These are phyloP conservation scores for Scophthalmus maximus DNA, from an alignment of 2,113 vertebrate species.

Conservation along the genomic window DNA sequence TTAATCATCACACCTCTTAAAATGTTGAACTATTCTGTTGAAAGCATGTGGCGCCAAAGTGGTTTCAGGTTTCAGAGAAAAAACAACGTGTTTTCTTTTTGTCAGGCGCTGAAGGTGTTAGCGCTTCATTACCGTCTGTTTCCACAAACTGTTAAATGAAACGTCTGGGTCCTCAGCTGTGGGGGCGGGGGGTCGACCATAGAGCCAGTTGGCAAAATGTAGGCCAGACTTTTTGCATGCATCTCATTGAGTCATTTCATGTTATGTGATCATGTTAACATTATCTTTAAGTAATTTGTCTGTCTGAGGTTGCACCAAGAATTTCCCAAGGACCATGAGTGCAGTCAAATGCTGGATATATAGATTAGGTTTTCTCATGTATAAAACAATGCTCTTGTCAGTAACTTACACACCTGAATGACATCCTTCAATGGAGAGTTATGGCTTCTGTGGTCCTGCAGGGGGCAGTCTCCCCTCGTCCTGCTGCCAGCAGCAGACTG, in stretches of 20 bases:
- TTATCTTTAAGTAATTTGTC: neutral
- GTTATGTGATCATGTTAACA: neutral
- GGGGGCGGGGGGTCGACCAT: too few species aligned
- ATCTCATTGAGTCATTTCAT: neutral
- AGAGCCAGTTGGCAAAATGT: neutral
- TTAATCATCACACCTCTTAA: neutral
- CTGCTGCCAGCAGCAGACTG: neutral
- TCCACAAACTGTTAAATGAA: neutral
- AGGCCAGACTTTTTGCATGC: neutral
- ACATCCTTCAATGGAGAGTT: slow-evolving; percentile 34
- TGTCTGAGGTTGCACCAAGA: neutral
- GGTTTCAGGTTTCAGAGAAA: neutral
- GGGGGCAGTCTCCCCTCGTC: slow-evolving; percentile 44
- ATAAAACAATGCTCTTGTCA: neutral
- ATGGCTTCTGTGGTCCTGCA: slow-evolving; percentile 49
- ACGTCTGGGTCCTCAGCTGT: neutral
- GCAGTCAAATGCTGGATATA: neutral
- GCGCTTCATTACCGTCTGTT: neutral
- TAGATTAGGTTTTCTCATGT: neutral
- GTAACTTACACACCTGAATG: slow-evolving; percentile 55
- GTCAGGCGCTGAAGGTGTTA: neutral
- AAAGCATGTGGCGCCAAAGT: neutral
- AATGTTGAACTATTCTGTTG: neutral
- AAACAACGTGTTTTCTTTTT: neutral
- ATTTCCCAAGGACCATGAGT: neutral